These are phyloP conservation scores for Diglossa brunneiventris DNA, from an alignment of 2,113 vertebrate genomes.

Conservation along the genomic window DNA sequence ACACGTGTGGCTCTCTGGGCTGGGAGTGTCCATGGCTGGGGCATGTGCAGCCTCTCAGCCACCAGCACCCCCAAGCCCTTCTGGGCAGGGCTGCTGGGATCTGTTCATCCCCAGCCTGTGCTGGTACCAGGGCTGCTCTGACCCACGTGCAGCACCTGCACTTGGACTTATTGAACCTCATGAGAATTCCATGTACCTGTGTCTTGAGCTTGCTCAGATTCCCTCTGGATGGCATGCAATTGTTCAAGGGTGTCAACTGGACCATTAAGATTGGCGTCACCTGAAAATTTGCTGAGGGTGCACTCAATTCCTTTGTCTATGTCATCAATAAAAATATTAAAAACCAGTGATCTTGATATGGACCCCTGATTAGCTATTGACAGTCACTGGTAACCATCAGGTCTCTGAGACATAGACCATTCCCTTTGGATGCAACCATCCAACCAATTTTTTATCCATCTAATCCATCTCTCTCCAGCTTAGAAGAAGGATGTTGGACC, in stretches of 20 bases:
- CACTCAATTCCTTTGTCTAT: not conserved
- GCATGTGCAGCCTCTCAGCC: not conserved
- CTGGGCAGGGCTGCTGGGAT: not conserved
- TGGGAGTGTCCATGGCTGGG: not conserved
- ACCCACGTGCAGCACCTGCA: rapidly evolving
- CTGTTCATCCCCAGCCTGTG: not conserved
- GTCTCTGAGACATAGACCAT: not conserved
- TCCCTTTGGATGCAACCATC: not conserved
- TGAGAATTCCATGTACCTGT: not conserved
- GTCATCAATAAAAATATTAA: not conserved
- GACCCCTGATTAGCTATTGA: too few species aligned
- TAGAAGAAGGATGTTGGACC: not conserved
- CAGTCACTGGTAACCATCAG: not conserved
- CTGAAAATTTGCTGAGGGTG: not conserved
- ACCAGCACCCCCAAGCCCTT: not conserved
- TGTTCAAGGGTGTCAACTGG: not conserved
- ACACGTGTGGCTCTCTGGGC: not conserved
- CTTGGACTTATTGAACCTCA: rapidly evolving
- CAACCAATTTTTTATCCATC: not conserved
- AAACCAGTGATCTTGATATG: not conserved
- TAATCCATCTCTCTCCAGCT: not conserved
- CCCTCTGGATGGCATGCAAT: not conserved
- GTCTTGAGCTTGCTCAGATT: not conserved
- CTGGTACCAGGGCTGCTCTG: not conserved
- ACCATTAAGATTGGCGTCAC: not conserved